Conservation (phyloP, 2,113 vertebrate genomes). For the Erythrocercus mccallii region DNA sequence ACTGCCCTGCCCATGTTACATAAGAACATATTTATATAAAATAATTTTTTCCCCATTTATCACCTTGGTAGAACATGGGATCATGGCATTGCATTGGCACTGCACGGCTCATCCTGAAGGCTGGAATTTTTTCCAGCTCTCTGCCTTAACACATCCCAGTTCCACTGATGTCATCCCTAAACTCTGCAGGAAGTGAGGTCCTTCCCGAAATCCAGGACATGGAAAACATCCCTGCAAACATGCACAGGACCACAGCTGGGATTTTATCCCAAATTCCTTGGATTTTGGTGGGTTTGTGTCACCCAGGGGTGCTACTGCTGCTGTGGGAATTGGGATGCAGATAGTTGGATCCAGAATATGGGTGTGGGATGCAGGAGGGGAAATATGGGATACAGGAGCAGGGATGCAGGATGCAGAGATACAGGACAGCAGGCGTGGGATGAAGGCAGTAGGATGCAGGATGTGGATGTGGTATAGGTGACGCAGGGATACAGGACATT, state of each 20-base stretch:
- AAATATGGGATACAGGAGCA: background rate
- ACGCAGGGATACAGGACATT: too few relatives aligned
- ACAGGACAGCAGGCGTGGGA: background rate
- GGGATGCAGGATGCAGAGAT: background rate
- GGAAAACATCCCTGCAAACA: rapidly evolving
- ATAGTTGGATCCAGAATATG: background rate
- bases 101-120: rapidly evolving
- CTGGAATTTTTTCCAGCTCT: background rate
- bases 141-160: rapidly evolving
- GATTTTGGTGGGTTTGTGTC: background rate
- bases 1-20: background rate
- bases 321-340: background rate
- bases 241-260: background rate
- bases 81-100: background rate
- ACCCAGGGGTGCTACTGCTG: rapidly evolving
- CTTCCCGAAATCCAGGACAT: rapidly evolving
- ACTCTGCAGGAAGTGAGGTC: background rate
- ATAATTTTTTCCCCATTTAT: background rate
- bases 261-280: background rate
- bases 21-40: background rate
- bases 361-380: background rate
- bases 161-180: background rate
- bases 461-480: background rate
- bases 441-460: background rate
- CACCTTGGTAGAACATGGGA: background rate